Conservation (phyloP, 2,797 vertebrate genomes). For the Sebastes miniatus region DNA sequence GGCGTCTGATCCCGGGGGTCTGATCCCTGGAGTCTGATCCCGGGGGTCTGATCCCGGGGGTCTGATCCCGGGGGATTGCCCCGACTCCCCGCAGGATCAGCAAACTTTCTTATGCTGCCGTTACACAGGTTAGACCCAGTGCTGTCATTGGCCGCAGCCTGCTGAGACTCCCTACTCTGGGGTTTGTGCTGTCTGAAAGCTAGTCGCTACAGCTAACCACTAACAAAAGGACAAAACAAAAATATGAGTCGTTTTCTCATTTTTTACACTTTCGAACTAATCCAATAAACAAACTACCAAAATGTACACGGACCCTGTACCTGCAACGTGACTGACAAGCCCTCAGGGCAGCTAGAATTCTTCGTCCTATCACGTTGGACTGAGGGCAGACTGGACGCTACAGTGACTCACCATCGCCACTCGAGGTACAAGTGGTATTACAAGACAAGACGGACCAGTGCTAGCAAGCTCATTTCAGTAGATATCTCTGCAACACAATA, state of each 20-base stretch:
- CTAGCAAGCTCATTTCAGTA: neutral
- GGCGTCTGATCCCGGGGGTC: no score
- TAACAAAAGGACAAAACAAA: neutral
- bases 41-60: no score
- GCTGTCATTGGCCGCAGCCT: accelerated
- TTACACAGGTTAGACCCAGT: no score
- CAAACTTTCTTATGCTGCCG: no score
- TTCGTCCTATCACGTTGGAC: neutral
- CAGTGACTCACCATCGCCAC: neutral
- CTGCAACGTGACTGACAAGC: neutral
- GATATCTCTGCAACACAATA: neutral
- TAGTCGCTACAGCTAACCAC: neutral
- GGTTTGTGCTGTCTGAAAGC: no score
- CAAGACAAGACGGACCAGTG: neutral
- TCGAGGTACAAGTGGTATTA: neutral
- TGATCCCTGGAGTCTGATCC: no score
- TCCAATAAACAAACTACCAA: neutral
- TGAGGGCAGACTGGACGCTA: neutral
- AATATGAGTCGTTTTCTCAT: no score
- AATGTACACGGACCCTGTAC: neutral
- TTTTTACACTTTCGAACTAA: neutral
- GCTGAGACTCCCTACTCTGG: no score
- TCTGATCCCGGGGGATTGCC: no score
- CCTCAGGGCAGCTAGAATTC: neutral
- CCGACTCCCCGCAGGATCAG: no score